Conservation (phyloP, 2,888 invertebrate genomes). For the Bugulina stolonifera region DNA sequence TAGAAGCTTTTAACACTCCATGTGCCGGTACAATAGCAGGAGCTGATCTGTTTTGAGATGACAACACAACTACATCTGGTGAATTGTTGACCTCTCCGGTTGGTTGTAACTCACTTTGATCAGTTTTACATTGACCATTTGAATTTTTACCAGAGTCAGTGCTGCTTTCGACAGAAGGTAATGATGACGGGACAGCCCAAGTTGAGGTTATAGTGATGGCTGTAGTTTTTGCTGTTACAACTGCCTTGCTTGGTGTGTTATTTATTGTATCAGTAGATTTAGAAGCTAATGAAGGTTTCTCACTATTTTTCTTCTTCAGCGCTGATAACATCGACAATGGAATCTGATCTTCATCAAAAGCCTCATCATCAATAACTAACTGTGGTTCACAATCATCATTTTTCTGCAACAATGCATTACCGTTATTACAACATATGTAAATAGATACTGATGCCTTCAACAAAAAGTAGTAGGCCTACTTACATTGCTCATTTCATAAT, state of each 20-base stretch:
- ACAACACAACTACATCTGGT: not conserved
- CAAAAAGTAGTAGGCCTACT: no score
- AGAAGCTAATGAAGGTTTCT: not conserved
- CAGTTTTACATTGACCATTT: not conserved
- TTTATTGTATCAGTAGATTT: not conserved
- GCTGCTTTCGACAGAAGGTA: not conserved
- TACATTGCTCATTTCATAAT: no score
- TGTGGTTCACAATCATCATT: not conserved
- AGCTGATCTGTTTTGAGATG: not conserved
- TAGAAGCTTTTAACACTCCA: not conserved
- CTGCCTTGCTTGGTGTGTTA: not conserved
- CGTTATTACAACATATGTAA: no score
- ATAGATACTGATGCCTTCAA: no score
- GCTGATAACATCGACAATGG: not conserved
- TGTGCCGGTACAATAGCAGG: not conserved
- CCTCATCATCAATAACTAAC: not conserved
- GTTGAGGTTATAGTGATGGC: not conserved
- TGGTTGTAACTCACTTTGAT: not conserved
- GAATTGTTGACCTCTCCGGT: not conserved
- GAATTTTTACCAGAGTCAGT: not conserved
- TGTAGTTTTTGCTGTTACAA: not conserved
- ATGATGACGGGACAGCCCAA: not conserved
- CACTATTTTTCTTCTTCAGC: not conserved
- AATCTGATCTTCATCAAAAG: slow-evolving; percentile 23
- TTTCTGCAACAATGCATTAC: not conserved